These are phyloP conservation scores for Peribatodes rhomboidaria DNA, from an alignment of 2,888 invertebrate genomes.

Conservation along the genomic window DNA sequence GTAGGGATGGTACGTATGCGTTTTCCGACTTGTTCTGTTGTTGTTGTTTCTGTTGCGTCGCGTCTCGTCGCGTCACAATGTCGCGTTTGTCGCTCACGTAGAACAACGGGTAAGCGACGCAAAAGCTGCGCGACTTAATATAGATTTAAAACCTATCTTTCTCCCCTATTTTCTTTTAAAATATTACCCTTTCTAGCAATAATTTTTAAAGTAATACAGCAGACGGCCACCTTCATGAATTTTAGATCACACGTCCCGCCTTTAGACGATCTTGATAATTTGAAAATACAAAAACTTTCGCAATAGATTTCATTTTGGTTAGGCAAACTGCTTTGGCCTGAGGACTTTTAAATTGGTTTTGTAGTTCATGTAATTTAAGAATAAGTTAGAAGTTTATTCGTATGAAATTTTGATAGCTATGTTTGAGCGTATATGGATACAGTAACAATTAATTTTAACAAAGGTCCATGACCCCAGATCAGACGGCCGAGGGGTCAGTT, in stretches of 20 bases:
- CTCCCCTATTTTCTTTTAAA: not conserved
- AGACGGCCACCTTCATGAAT: slow-evolving; percentile 12
- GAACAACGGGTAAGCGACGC: no score
- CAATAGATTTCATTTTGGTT: slow-evolving; percentile 7
- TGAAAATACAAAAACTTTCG: slow-evolving; percentile 3
- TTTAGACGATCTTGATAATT: slow-evolving; percentile 16
- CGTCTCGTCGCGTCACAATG: no score
- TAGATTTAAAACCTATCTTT: no score
- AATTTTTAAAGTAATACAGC: slow-evolving; percentile 7
- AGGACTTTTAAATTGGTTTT: slow-evolving; percentile 19
- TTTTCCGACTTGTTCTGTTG: no score
- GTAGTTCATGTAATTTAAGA: slow-evolving; percentile 11
- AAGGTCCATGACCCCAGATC: no score
- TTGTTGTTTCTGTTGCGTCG: no score
- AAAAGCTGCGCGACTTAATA: no score
- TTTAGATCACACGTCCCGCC: slow-evolving; percentile 8
- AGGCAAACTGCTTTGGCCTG: slow-evolving; percentile 4
- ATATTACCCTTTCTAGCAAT: slow-evolving; percentile 2
- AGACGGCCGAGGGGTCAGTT: no score
- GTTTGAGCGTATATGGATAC: no score
- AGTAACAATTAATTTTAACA: no score
- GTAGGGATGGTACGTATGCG: no score
- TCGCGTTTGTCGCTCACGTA: no score
- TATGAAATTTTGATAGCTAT: not conserved
- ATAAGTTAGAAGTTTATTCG: not conserved